Conservation (phyloP, 2,888 invertebrate genomes). For the Chrysomela aeneicollis region DNA sequence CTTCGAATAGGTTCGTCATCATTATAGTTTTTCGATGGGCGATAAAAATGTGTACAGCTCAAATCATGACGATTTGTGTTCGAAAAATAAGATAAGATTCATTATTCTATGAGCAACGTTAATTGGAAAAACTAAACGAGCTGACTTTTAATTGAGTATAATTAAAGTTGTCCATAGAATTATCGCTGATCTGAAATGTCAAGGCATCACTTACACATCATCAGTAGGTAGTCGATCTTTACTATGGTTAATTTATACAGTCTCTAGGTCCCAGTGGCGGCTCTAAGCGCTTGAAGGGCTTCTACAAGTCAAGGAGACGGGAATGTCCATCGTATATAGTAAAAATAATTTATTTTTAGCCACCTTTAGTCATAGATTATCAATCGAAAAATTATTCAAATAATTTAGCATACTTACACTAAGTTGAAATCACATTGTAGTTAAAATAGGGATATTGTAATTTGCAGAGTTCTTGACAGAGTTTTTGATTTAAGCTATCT, state of each 20-base stretch:
- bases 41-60: neutral
- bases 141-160: conserved; percentile 3
- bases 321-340: too few relatives aligned
- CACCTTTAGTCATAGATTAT: too few relatives aligned
- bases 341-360: too few relatives aligned
- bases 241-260: conserved; percentile 3
- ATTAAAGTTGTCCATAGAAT: conserved; percentile 7
- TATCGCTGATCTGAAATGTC: conserved; percentile 5
- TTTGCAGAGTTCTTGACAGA: too few relatives aligned
- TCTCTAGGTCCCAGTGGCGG: neutral
- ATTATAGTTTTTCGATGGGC: neutral
- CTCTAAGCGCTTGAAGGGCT: too few relatives aligned
- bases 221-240: conserved; percentile 5
- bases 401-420: too few relatives aligned
- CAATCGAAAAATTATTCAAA: too few relatives aligned
- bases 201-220: conserved; percentile 7
- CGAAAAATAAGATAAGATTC: conserved; percentile 3
- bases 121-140: conserved; percentile 6
- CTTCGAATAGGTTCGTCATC: neutral
- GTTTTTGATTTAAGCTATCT: too few relatives aligned
- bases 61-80: conserved; percentile 7
- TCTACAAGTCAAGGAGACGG: too few relatives aligned
- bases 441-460: too few relatives aligned
- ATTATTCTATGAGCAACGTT: conserved; percentile 3
- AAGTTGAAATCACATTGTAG: too few relatives aligned